phyloP scores from a whole-genome alignment of 1,140 invertebrate genomes.

The Drosophila pectinifera region DNA sequence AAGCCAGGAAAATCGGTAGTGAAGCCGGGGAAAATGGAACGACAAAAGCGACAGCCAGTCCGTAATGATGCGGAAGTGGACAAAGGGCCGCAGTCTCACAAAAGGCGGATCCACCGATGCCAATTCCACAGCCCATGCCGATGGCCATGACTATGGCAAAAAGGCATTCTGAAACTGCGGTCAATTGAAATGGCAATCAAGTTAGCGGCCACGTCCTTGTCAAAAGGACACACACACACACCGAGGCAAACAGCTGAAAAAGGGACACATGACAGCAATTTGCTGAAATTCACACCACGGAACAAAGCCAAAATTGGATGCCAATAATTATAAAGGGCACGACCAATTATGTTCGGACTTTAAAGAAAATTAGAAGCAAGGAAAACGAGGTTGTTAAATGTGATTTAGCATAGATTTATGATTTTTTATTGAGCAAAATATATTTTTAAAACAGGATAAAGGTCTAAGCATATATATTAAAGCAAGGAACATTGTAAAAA shows the following conservation, averaged over 20 bases:
- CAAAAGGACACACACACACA: conserved; percentile 46
- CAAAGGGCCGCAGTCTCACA: conserved; percentile 59
- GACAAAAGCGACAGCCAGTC: conserved; percentile 60
- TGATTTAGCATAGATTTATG: too few species aligned
- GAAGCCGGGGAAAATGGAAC: conserved; percentile 39
- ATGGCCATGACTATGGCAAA: conserved; percentile 21
- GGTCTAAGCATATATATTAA: too few species aligned
- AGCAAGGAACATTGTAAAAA: too few species aligned
- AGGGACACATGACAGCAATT: conserved; percentile 41
- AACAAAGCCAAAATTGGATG: conserved; percentile 37
- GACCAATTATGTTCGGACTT: background rate
- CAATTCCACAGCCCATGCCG: conserved; percentile 19
- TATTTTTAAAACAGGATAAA: too few species aligned
- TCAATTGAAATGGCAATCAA: conserved; percentile 84
- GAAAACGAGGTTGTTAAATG: background rate
- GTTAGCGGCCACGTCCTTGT: conserved; percentile 75
- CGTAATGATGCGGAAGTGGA: conserved; percentile 79
- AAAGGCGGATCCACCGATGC: conserved; percentile 37
- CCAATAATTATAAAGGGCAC: conserved; percentile 26
- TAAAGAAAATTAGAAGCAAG: background rate
- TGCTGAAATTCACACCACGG: conserved; percentile 65
- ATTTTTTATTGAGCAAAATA: too few species aligned
- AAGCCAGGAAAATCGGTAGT: conserved; percentile 12
- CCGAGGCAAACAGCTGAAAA: conserved; percentile 7
- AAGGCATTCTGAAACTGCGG: conserved; percentile 80